Conservation (phyloP, 2,797 vertebrate genomes). For the Tenualosa ilisha region DNA sequence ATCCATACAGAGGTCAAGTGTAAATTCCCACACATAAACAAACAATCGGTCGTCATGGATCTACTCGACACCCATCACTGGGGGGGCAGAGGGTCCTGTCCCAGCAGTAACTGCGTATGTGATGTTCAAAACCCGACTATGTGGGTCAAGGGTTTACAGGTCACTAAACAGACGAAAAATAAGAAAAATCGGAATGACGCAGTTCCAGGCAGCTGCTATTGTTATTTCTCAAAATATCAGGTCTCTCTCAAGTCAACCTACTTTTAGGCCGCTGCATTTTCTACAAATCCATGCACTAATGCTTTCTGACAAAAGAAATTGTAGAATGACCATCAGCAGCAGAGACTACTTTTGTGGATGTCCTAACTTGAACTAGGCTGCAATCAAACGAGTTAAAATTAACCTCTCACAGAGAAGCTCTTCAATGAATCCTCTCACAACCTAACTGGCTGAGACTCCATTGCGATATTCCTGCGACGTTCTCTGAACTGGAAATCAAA, state of each 20-base stretch:
- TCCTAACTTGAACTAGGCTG: neutral
- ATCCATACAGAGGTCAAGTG: constrained; percentile 38
- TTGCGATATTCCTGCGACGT: neutral
- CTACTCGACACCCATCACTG: neutral
- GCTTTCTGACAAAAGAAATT: neutral
- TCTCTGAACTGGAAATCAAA: constrained; percentile 6
- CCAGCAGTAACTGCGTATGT: neutral
- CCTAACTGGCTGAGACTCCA: neutral
- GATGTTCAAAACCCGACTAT: neutral
- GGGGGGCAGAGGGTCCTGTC: neutral
- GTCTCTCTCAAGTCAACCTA: neutral
- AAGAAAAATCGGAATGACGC: constrained; percentile 3
- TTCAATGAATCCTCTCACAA: neutral
- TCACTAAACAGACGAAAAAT: neutral
- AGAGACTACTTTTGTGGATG: neutral
- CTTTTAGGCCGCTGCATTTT: neutral
- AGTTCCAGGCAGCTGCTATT: constrained; percentile 6
- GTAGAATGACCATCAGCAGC: neutral
- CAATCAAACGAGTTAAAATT: neutral
- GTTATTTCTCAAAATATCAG: constrained; percentile 16
- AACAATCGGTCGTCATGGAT: constrained; percentile 62
- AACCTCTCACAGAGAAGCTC: neutral
- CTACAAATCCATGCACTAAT: neutral
- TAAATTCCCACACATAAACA: constrained; percentile 66
- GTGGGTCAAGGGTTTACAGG: neutral